A percentile compares a stretch with the other conserved stretches of the same genome.
phyloP scores from a whole-genome alignment of 1,140 invertebrate species.

The Papilio polytes region DNA sequence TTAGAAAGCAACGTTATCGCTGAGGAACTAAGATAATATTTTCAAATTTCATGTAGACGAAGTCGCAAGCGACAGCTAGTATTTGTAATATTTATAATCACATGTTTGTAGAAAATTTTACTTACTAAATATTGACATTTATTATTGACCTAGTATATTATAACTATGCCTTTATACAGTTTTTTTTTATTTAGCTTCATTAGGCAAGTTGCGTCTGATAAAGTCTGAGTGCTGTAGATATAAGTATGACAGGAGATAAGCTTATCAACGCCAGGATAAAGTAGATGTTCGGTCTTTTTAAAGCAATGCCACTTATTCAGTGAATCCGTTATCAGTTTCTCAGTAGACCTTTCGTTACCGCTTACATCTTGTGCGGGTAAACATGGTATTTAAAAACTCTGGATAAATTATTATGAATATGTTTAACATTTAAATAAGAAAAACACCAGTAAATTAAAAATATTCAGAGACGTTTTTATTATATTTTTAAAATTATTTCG shows the following conservation, averaged over 20 bases:
- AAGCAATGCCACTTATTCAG: background rate
- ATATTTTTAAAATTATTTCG: background rate
- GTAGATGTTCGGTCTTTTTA: conserved; percentile 14
- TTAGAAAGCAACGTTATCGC: too few relatives aligned
- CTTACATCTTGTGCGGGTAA: background rate
- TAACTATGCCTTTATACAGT: background rate
- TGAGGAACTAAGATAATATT: too few relatives aligned
- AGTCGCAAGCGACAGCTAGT: too few relatives aligned
- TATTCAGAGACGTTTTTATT: background rate
- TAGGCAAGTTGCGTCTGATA: background rate
- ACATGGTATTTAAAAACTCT: background rate
- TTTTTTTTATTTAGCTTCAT: background rate
- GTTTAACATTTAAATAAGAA: background rate
- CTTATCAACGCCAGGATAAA: conserved; percentile 13
- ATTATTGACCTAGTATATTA: too few relatives aligned
- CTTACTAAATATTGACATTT: too few relatives aligned
- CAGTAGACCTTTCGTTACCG: conserved; percentile 6
- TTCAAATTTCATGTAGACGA: too few relatives aligned
- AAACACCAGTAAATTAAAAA: background rate
- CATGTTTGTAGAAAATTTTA: too few relatives aligned
- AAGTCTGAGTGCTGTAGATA: background rate
- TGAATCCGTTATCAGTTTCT: conserved; percentile 24
- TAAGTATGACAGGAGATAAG: background rate
- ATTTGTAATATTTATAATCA: too few relatives aligned
- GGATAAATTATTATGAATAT: background rate